These are phyloP conservation scores for Epistrophe eligans DNA, from an alignment of 2,888 invertebrate genomes.

Conservation along the genomic window DNA sequence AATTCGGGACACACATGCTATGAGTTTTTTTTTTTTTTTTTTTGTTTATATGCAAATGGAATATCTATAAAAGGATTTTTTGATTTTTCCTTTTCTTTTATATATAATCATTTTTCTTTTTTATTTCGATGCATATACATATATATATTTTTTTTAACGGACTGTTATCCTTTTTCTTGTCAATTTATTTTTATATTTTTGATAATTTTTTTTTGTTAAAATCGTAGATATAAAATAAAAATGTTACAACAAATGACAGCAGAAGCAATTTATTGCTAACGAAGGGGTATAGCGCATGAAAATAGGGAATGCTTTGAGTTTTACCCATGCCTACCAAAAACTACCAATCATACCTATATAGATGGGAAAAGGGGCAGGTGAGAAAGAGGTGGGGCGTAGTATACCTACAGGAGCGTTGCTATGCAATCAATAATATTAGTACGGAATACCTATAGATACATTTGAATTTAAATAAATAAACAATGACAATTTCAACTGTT, in stretches of 20 bases:
- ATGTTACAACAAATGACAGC: conserved; percentile 49
- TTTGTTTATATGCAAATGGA: conserved; percentile 60
- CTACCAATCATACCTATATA: neutral
- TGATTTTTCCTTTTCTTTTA: conserved; percentile 50
- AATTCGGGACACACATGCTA: conserved; percentile 56
- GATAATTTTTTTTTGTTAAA: conserved; percentile 37
- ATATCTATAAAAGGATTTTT: conserved; percentile 68
- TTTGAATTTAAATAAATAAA: conserved; percentile 24
- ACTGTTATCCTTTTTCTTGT: conserved; percentile 73
- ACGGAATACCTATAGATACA: neutral
- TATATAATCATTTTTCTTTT: conserved; percentile 43
- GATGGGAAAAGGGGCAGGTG: conserved; percentile 1
- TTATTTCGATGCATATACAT: conserved; percentile 19
- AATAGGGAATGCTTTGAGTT: conserved; percentile 50
- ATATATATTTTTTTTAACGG: conserved; percentile 34
- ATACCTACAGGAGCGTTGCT: conserved; percentile 2
- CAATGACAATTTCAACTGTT: conserved; percentile 3
- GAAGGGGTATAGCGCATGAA: conserved; percentile 34
- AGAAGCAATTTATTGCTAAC: conserved; percentile 70
- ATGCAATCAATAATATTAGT: conserved; percentile 40
- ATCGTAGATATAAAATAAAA: conserved; percentile 59
- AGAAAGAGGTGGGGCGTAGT: neutral
- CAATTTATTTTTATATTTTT: conserved; percentile 53
- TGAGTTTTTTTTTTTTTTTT: neutral
- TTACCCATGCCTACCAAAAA: neutral